Evolutionary conservation across 2,888 invertebrate genomes (phyloP), one percentile per base, ranked within the genome.

Genomic region (Aphodius granarius): DNA sequence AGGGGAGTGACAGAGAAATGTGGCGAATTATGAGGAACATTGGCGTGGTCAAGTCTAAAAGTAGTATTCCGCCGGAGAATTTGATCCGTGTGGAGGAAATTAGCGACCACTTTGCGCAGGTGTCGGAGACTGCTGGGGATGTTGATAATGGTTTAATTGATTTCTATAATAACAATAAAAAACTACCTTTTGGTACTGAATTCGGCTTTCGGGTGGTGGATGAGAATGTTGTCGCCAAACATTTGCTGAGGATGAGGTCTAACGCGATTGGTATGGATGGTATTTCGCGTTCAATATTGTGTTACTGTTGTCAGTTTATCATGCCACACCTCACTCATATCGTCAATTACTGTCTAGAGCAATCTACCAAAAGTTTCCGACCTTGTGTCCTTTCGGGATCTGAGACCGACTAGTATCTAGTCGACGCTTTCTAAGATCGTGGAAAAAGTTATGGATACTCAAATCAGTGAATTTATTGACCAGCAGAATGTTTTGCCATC

Each of bases 401-500:
- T 73, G 21, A 63, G 66, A 19, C 73, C 66, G 18, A 73, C 66
- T 20, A 68, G 66, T n/a, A 73, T 70, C 23, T 71, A 70, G 20
- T 65, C 73, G 6, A 15, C 21, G n/a, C 64, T 63, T 16, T 65
- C 64, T 16, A 68, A 73, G 73, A n/a, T 73, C 9, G 18, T 73
- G 15, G 73, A 73, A 65, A 73, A 65, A 66, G 20, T 73, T 64
- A 16, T 73, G 23, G 21, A 23, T 65, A 1, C 13, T 63, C 66
- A 73, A 19, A 9, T 73, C 18, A 73, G 72, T 13, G 23, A 15
- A 43, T 43, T 23, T 22, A 19, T 71, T 43, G 22, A 43, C n/a
- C 21, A 22, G n/a, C 17, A 73, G 21, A 73, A 68, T 22, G 21
- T 74, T 20, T 21, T 76, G 17, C 76, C 76, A 5, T 22, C 19